phyloP scores from a whole-genome alignment of 2,888 invertebrate genomes.

The Conops quadrifasciatus region DNA sequence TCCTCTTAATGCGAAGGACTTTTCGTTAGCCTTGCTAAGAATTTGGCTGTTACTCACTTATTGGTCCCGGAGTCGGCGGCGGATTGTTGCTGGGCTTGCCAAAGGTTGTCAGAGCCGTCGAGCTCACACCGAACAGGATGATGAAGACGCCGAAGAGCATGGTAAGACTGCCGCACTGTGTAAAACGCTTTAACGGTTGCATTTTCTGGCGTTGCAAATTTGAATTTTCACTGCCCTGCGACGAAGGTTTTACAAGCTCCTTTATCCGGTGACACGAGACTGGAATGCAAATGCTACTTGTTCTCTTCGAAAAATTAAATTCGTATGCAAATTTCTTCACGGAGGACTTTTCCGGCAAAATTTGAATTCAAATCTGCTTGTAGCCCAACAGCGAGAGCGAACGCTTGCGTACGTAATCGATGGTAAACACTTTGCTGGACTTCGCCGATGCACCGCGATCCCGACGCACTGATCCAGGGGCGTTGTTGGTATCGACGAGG shows the following conservation, averaged over 20 bases:
- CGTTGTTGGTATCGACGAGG: slow-evolving; percentile 31
- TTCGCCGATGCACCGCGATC: background rate
- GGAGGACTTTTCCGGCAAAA: background rate
- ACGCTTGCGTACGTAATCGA: slow-evolving; percentile 31
- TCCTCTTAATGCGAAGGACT: no score
- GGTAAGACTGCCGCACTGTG: slow-evolving; percentile 65
- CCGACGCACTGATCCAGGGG: slow-evolving; percentile 2
- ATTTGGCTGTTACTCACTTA: slow-evolving; percentile 66
- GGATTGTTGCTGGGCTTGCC: slow-evolving; percentile 73
- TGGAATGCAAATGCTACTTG: no score
- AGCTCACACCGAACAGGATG: slow-evolving; percentile 65
- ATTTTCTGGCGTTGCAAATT: slow-evolving; percentile 47
- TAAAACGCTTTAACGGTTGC: slow-evolving; percentile 65
- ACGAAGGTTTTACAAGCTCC: no score
- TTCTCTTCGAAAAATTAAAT: background rate
- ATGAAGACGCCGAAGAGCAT: slow-evolving; percentile 65
- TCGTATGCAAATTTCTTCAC: slow-evolving; percentile 40
- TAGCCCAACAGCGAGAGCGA: slow-evolving; percentile 39
- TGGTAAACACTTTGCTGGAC: slow-evolving; percentile 18
- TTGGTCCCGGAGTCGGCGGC: slow-evolving; percentile 69
- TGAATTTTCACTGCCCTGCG: slow-evolving; percentile 25
- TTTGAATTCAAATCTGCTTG: slow-evolving; percentile 31
- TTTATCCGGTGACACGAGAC: no score
- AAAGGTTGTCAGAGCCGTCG: slow-evolving; percentile 75
- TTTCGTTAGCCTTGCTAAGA: background rate